phyloP scores from a whole-genome alignment of 2,797 vertebrate genomes.

The Tolypeutes matacus region DNA sequence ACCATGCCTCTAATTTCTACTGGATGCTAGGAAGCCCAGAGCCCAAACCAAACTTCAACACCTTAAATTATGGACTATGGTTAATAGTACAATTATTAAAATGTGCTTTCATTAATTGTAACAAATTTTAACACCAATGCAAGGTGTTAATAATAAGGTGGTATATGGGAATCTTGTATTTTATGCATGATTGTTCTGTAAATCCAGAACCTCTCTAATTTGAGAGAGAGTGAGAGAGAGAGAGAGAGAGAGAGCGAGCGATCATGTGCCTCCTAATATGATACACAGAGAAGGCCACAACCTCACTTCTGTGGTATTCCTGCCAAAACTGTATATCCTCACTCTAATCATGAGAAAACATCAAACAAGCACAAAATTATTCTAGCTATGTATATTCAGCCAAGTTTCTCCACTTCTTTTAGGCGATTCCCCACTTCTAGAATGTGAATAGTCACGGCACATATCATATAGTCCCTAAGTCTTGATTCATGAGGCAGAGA shows the following conservation, averaged over 20 bases:
- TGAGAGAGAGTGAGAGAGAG: no score
- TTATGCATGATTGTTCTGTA: no score
- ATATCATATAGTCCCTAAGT: neutral
- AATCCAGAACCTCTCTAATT: no score
- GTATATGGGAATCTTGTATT: no score
- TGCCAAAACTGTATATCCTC: neutral
- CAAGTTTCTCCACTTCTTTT: neutral
- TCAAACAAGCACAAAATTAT: neutral
- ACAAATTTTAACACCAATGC: neutral
- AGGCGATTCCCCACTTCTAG: neutral
- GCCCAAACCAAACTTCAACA: neutral
- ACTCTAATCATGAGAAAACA: neutral
- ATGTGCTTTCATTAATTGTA: no score
- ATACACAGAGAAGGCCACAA: no score
- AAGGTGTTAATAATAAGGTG: no score
- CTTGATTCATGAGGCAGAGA: neutral
- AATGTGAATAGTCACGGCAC: neutral
- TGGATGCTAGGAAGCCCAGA: conserved; percentile 2
- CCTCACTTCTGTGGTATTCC: no score
- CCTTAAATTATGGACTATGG: neutral
- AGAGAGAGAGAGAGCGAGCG: no score
- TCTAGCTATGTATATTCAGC: neutral
- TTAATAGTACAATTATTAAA: no score
- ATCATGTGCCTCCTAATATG: no score
- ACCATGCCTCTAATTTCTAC: conserved; percentile 1